Evolutionary conservation across 2,888 invertebrate genomes (phyloP), one percentile per base, ranked within the genome.

Genomic region (Nemotelus nigrinus): DNA sequence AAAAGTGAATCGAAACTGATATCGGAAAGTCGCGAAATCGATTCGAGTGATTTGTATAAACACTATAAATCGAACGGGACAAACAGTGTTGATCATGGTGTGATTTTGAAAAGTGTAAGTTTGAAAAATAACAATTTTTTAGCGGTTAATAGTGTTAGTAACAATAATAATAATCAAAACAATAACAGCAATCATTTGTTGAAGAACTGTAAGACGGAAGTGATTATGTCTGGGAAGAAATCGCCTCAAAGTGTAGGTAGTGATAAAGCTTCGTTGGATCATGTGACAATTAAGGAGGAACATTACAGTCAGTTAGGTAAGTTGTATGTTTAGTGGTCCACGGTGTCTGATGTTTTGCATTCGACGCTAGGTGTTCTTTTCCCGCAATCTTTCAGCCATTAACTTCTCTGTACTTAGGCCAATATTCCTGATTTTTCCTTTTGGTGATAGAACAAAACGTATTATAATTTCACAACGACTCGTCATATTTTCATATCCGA

Each of bases 1-100:
- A 82, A 81, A 79, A 55, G 80, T 25, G 63, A 41, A 63, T 3
- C 74, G 6, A 74, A 60, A 50, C 39, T 41, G 41, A 10, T 74
- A 39, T 50, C 60, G 8, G 74, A 77, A 50, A 67, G 71, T 58
- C 58, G 47, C 44, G 60, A 7, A 74, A 74, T 43, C 3, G 7
- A 47, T 70, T 60, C 41, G 41, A 74, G 45, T 72, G 58, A 72
- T 58, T 25, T 45, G 3, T 45, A 8, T 5, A 63, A 39, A 44
- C 47, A 74, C 6, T 74, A 48, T 8, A 60, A 39, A 5, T 25
- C 44, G 10, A 72, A 58, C 45, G 25, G 10, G 3, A 45, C 43
- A 3, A 63, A 63, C 63, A 63, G 3, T 63, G 44, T 7, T 72
- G 58, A 47, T 57, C 44, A 7, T 25, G 44, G 3, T n/a, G 7